phyloP scores from a whole-genome alignment of 2,888 invertebrate genomes.

The Spicauda simplicius region DNA sequence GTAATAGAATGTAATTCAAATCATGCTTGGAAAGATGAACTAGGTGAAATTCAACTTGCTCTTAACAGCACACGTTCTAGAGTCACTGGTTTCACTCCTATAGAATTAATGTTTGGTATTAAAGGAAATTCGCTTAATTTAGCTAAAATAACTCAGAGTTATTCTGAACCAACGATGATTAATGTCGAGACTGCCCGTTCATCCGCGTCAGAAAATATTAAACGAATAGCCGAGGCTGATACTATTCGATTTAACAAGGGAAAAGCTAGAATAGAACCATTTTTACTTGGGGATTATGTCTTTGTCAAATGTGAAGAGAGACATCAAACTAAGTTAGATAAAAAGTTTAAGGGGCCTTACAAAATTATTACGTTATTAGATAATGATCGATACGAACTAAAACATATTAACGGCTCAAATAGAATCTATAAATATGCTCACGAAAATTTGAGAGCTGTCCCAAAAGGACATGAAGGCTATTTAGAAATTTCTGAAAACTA shows the following conservation, averaged over 20 bases:
- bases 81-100: slow-evolving; percentile 32
- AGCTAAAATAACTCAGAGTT: slow-evolving; percentile 29
- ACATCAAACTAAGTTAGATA: slow-evolving; percentile 43
- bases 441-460: slow-evolving; percentile 32
- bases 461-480: too few species aligned
- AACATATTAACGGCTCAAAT: slow-evolving; percentile 36
- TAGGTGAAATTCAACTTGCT: slow-evolving; percentile 41
- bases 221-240: not conserved
- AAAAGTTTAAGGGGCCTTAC: slow-evolving; percentile 41
- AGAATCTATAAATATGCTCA: slow-evolving; percentile 41
- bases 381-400: slow-evolving; percentile 41
- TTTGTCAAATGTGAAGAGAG: slow-evolving; percentile 42
- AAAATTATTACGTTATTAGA: slow-evolving; percentile 38
- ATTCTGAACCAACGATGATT: not conserved
- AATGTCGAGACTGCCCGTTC: too few species aligned
- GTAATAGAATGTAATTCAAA: slow-evolving; percentile 19
- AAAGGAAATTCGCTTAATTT: slow-evolving; percentile 39
- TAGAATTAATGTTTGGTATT: slow-evolving; percentile 40
- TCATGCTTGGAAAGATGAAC: slow-evolving; percentile 38
- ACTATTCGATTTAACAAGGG: slow-evolving; percentile 2
- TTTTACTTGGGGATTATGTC: slow-evolving; percentile 42
- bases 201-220: slow-evolving; percentile 8
- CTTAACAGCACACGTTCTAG: slow-evolving; percentile 41
- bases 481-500: too few species aligned
- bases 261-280: slow-evolving; percentile 33